Percentiles rank a stretch among this genome's conserved stretches.
Conservation (phyloP, 1,140 invertebrate species). For the Plectus sambesii region DNA sequence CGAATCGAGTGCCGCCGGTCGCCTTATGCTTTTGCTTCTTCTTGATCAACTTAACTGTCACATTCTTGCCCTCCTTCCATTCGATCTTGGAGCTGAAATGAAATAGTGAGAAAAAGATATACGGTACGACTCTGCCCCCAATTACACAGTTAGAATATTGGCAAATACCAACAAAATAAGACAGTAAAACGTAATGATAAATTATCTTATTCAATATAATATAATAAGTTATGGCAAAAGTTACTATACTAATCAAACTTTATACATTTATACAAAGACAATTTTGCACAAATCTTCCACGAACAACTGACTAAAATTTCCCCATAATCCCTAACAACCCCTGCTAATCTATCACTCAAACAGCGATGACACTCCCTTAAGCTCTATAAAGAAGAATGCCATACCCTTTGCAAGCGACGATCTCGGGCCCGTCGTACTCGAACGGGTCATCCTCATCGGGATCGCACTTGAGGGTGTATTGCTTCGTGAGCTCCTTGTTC, state of each 20-base stretch:
- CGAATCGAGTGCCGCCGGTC: conserved; percentile 72
- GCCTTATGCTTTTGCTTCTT: conserved; percentile 98
- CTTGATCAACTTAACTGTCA: conserved; percentile 83
- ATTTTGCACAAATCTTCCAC: too few species aligned
- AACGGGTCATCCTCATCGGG: conserved; percentile 81
- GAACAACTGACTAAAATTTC: too few species aligned
- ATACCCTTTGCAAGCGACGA: conserved; percentile 75
- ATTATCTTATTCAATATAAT: too few species aligned
- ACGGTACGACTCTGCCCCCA: conserved; percentile 4
- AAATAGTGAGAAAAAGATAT: conserved; percentile 38
- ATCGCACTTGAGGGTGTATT: conserved; percentile 80
- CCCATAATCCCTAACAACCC: too few species aligned
- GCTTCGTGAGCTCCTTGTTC: conserved; percentile 78
- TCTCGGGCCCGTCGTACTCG: conserved; percentile 89
- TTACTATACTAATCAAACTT: too few species aligned
- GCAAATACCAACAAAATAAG: conserved; percentile 8
- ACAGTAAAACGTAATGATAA: neutral
- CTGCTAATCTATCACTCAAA: too few species aligned
- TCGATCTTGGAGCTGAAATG: conserved; percentile 69
- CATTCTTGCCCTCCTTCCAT: conserved; percentile 88
- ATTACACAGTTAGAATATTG: conserved; percentile 12
- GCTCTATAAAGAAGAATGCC: conserved; percentile 24
- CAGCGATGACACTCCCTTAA: too few species aligned
- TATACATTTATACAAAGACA: neutral
- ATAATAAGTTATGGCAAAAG: too few species aligned